These are phyloP conservation scores for Fregetta grallaria DNA, from an alignment of 2,113 vertebrate species.

Conservation along the genomic window DNA sequence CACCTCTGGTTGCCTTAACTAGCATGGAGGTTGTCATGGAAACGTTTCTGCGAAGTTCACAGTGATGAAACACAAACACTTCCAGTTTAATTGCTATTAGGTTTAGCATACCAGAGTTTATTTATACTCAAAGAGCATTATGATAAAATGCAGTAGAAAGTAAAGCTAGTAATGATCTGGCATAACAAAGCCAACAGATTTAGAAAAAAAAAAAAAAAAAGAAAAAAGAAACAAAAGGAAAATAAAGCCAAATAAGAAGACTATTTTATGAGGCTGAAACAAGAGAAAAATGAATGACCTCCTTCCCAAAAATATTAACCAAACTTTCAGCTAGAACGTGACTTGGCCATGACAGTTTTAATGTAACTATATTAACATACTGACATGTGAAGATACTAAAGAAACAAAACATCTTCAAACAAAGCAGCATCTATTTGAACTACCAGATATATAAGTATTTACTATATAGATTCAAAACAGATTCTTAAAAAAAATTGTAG, in stretches of 20 bases:
- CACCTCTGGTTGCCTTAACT: conserved; percentile 97
- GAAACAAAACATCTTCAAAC: background rate
- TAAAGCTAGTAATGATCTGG: conserved; percentile 72
- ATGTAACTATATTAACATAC: background rate
- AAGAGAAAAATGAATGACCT: background rate
- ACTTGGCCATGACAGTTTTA: background rate
- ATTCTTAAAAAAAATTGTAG: background rate
- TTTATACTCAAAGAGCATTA: conserved; percentile 77
- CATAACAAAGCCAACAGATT: conserved; percentile 67
- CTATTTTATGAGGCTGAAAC: background rate
- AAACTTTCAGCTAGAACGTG: background rate
- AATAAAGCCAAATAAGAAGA: conserved; percentile 32
- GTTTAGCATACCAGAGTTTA: conserved; percentile 83
- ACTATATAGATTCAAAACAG: background rate
- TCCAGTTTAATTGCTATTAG: conserved; percentile 92
- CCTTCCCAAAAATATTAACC: conserved; percentile 14
- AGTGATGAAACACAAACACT: conserved; percentile 89
- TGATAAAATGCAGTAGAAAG: conserved; percentile 76
- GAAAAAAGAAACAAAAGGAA: background rate
- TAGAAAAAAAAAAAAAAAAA: background rate
- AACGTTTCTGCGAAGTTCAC: conserved; percentile 93
- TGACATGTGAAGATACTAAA: background rate
- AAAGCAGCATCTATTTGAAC: background rate
- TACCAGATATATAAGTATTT: background rate
- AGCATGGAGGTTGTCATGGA: conserved; percentile 98